These are phyloP conservation scores for Sinelater perroti DNA, from an alignment of 2,888 invertebrate species.

Conservation along the genomic window DNA sequence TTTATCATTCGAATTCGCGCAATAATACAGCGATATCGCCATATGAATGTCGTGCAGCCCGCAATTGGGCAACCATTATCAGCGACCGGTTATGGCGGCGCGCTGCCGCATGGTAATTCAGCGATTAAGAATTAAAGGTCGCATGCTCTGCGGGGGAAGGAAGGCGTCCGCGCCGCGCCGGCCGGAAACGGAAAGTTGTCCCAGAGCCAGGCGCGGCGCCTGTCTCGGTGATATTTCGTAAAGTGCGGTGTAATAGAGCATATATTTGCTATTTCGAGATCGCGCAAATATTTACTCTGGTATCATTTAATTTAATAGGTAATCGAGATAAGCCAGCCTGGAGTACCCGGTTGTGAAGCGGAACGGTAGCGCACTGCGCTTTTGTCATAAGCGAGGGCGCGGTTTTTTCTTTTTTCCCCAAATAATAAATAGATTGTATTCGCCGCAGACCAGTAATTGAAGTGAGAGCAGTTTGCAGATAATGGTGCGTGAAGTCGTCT, in stretches of 20 bases:
- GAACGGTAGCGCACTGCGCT: conserved; percentile 3
- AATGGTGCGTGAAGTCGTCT: no score
- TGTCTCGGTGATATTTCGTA: conserved; percentile 12
- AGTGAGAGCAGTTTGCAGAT: no score
- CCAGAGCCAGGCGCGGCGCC: no score
- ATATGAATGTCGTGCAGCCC: no score
- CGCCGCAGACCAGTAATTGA: no score
- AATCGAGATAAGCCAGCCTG: conserved; percentile 37
- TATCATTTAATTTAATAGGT: conserved; percentile 42
- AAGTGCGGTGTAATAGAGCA: conserved; percentile 26
- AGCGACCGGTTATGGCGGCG: not conserved
- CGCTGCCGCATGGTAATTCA: conserved; percentile 4
- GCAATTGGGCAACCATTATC: not conserved
- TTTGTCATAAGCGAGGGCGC: not conserved
- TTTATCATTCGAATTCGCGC: conserved; percentile 1
- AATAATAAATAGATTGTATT: no score
- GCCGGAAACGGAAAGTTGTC: no score
- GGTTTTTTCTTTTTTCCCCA: no score
- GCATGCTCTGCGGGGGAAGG: no score
- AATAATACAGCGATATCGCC: not conserved
- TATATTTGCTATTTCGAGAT: conserved; percentile 41
- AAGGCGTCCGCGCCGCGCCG: no score
- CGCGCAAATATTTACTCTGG: conserved; percentile 42
- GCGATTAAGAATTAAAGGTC: not conserved
- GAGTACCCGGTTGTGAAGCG: conserved; percentile 25